Base-by-base conservation (phyloP, 1,140 invertebrate species). In the Papilio polytes region DNA sequence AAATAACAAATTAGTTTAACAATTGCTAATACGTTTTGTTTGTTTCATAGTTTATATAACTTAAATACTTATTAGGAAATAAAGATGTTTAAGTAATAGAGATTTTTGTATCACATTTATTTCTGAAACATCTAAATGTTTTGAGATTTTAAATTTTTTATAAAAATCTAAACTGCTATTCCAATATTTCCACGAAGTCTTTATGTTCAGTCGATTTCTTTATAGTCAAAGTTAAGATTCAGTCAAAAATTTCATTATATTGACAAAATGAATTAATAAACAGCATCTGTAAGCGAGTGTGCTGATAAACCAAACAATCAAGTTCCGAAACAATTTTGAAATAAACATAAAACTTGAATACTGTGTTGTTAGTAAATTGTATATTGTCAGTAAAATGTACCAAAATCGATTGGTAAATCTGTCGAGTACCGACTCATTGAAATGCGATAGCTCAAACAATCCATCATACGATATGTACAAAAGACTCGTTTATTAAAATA, bases 401-500 rank as follows among this genome's bases (percentile, higher is more conserved):
- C 31, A 31, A 66, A 66, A 36, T 70, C 10, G 63, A 70, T 70
- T 70, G 3, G 63, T 18, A 70, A 70, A 70, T 31, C 63, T 70
- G n/a, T 70, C 63, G 63, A 12, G 20, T 20, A 63, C 26, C 26
- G 26, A 31, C 26, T 70, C 63, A 70, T 70, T 70, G 63, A 70
- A 70, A 70, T 70, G 63, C 36, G 26, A 70, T 70, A 70, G 63
- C 31, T 9, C 26, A 70, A 70, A 70, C 63, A 70, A 70, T 70
- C 63, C 26, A 70, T 70, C 63, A 70, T 70, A 8, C 26, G 63
- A 31, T 31, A 66, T 66, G 63, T 70, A 70, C 63, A 70, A 70
- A 70, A 70, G 63, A 70, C 12, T 31, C 63, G 26, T 70, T 70
- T 70, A 70, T 70, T 31, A 70, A 70, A 70, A 70, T 31, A 70